Evolutionary conservation across 53 echinoderm and acorn worm genomes (phyloP), one percentile per base, ranked within the genome.

Genomic region (Henricia sp.): DNA sequence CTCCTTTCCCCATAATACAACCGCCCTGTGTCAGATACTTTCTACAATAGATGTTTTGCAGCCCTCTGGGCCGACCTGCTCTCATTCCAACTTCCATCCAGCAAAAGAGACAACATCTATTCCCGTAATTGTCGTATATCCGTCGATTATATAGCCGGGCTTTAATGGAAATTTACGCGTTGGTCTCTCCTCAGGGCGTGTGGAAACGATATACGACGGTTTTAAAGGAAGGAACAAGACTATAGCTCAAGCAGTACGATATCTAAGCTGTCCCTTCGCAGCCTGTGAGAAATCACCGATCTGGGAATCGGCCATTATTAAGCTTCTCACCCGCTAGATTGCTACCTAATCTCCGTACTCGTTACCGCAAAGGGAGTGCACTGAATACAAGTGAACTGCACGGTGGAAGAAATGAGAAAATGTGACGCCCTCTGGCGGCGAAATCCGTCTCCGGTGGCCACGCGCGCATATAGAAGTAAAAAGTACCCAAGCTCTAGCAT

Each of bases 131-230:
- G 80, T 50, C 80, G n/a, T n/a, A 64, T 80, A 63, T 62, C 63
- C 46, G 62, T 80, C 80, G 80, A 80, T 80, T 80, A 80, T n/a
- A n/a, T n/a, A 50, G 80, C 56, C 50, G 4, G 80, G 33, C 40
- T 43, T 80, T 80, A 80, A 80, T 80, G 80, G 80, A 80, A 80
- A 80, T 34, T 63, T 80, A 80, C 80, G 62, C 46, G 65, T 23
- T 34, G 50, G 64, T 32, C 80, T 64, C 57, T 21, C 63, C 80
- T 62, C 80, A 13, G 63, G 80, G 80, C 80, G 57, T 41, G 39
- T 76, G 57, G 76, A 76, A 56, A 76, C 58, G 76, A 76, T 76
- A n/a, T n/a, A 58, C 59, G 76, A 40, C 39, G 17, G 59, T 38
- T 3, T 59, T 57, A 10, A 27, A 25, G 39, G 59, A 37, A 76